phyloP scores from a whole-genome alignment of 2,888 invertebrate species.

The Gortyna flavago region DNA sequence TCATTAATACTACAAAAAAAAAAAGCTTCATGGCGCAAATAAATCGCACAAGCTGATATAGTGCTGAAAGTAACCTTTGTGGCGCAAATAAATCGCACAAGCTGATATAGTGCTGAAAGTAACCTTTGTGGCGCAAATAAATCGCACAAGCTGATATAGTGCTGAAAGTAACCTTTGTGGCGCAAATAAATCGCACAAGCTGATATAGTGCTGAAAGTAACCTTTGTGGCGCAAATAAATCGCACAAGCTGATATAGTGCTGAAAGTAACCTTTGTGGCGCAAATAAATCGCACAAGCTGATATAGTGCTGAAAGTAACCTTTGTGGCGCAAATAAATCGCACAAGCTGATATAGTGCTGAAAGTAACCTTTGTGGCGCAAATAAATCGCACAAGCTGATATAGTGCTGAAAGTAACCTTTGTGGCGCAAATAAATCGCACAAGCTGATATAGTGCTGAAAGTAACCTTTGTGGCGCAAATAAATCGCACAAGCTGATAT shows the following conservation, averaged over 20 bases:
- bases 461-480: neutral
- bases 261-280: neutral
- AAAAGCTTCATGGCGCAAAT: neutral
- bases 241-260: neutral
- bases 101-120: neutral
- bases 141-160: neutral
- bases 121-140: neutral
- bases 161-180: no score
- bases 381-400: neutral
- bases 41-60: constrained; percentile 1
- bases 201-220: neutral
- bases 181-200: constrained; percentile 1
- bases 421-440: neutral
- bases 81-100: neutral
- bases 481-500: neutral
- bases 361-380: neutral
- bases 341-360: neutral
- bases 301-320: neutral
- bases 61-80: no score
- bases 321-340: neutral
- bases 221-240: neutral
- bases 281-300: constrained; percentile 1
- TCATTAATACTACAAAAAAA: neutral
- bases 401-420: neutral
- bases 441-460: neutral